Conservation (phyloP, 2,797 vertebrate genomes). For the Halcyon leucocephala region DNA sequence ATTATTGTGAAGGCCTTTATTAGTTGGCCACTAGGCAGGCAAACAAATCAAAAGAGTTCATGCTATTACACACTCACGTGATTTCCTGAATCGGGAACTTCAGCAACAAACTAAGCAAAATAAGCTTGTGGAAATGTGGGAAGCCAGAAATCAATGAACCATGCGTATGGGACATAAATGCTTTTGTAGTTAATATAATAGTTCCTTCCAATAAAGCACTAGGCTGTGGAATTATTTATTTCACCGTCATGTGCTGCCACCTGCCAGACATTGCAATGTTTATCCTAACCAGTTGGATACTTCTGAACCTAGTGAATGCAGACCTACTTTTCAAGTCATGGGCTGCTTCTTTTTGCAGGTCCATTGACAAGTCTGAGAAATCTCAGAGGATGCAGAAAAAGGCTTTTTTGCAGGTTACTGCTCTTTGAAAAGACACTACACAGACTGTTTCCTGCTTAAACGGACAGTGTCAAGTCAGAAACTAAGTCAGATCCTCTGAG, state of each 20-base stretch:
- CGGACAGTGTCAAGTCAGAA: not conserved
- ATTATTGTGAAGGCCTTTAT: not conserved
- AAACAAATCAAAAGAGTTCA: not conserved
- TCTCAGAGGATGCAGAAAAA: not conserved
- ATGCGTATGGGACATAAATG: not conserved
- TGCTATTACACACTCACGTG: not conserved
- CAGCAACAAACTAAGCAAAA: not conserved
- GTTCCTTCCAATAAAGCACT: not conserved
- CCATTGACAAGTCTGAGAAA: not conserved
- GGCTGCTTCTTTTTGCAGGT: not conserved
- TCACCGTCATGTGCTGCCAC: not conserved
- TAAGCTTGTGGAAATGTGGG: not conserved
- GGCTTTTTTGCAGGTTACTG: not conserved
- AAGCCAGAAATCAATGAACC: constrained; percentile 18
- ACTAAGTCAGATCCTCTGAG: not conserved
- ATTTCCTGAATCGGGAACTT: not conserved
- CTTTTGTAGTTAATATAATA: not conserved
- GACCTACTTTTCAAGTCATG: not conserved
- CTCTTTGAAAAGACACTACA: not conserved
- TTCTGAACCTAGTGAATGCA: not conserved
- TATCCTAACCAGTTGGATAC: not conserved
- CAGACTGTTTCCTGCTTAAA: constrained; percentile 11
- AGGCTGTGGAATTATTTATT: not conserved
- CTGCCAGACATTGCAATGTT: not conserved
- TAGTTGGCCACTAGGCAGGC: not conserved